Evolutionary conservation across 2,888 invertebrate genomes (phyloP).

Genomic region (Enoplolaimus lenunculus): DNA sequence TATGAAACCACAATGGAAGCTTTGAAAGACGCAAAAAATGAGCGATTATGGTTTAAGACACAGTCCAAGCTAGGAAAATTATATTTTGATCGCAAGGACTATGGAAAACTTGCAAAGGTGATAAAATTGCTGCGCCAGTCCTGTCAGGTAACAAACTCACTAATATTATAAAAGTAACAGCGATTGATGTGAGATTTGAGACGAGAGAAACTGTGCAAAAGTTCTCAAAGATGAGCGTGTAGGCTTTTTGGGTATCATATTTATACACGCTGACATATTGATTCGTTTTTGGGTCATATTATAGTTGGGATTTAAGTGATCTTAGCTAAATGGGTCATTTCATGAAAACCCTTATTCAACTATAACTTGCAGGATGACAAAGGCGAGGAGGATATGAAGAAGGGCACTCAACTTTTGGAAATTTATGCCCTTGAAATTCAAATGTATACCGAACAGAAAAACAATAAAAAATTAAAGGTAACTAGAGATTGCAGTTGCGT

Average conservation of each 20-base stretch:
- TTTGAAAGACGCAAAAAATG: conserved; percentile 79
- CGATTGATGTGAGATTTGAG: too few relatives aligned
- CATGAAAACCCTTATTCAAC: too few relatives aligned
- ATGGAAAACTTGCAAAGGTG: conserved; percentile 81
- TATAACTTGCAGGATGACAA: neutral
- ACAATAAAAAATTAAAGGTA: conserved; percentile 74
- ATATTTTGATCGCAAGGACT: conserved; percentile 89
- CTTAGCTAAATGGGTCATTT: too few relatives aligned
- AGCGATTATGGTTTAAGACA: conserved; percentile 97
- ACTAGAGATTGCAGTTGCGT: neutral
- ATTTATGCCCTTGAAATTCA: conserved; percentile 98
- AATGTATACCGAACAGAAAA: conserved; percentile 99
- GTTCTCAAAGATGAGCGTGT: too few relatives aligned
- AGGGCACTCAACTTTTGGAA: conserved; percentile 78
- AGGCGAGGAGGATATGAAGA: conserved; percentile 38
- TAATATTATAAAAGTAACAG: too few relatives aligned
- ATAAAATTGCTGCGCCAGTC: conserved; percentile 90
- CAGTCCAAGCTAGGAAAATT: conserved; percentile 96
- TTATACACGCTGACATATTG: too few relatives aligned
- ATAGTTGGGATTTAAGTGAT: too few relatives aligned
- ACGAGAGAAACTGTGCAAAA: too few relatives aligned
- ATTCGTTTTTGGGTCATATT: too few relatives aligned
- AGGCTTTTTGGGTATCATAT: too few relatives aligned
- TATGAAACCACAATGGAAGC: conserved; percentile 62
- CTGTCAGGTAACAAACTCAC: conserved; percentile 65